Base-by-base conservation (phyloP, 2,797 vertebrate genomes). In the Gorsachius magnificus region DNA sequence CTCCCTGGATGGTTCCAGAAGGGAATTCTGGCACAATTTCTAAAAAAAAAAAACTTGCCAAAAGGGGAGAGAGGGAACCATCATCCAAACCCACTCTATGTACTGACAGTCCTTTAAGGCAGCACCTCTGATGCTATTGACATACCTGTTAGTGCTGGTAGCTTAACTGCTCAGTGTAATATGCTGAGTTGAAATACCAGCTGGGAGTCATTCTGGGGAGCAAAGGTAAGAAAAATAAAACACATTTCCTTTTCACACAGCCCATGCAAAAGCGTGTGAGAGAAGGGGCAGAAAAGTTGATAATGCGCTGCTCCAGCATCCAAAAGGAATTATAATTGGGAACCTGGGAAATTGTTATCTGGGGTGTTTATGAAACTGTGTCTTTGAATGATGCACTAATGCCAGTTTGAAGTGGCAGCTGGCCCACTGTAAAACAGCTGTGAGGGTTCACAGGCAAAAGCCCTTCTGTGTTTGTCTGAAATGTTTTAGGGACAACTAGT, bases 71-170 rank as follows among this genome's bases (percentile, higher is more conserved):
- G 25, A 46, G 12, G 26, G 33, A 65, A 21, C 25, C 6, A 28
- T 36, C 10, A 29, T 77, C 26, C 29, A 36, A 43, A 70, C 38
- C 0, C 28, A 43, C 2, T 0, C 16, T 36, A 0, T 54, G 7
- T 43, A 14, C 17, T 78, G 72, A 38, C 16, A 51, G 1, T 53
- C 17, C 22, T 68, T 6, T 24, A 36, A 71, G 51, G 54, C 50
- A 38, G 54, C 38, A 16, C 38, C 5, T 6, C 31, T 57, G 45
- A 21, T 3, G 6, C 10, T 21, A 4, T 48, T 72, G 46, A 60
- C 29, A 35, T 76, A 22, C 45, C 29, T 75, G 29, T 31, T 54
- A 38, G 38, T 41, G 25, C 33, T 82, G 51, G 46, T 38, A n/a
- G 43, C 9, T 76, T 65, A 76, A 66, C 35, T 72, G 46, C 46